Base-by-base conservation (phyloP, 2,888 invertebrate genomes). In the Thumatha senex region DNA sequence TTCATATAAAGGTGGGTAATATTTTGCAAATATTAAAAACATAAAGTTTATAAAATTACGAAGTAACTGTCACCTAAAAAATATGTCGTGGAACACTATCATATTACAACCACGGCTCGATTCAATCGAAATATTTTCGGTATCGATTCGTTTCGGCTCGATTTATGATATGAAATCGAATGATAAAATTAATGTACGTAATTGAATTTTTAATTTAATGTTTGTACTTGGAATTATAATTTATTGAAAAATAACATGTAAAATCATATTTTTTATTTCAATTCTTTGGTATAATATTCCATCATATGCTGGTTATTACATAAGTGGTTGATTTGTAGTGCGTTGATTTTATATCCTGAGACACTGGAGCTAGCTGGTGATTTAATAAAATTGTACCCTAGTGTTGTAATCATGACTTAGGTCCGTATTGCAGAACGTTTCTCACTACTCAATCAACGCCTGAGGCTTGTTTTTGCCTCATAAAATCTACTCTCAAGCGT, bases 161-260 rank as follows among this genome's bases (percentile, higher is more conserved):
- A 86, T 86, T 86, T 86, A 86, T 74, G 76, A 67, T 61, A 69
- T 59, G 71, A 74, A 80, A 72, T 69, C 72, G 68, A 62, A 72
- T 76, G 74, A 77, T 78, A 62, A 73, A 76, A 70, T 67, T 63
- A 63, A 62, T 63, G 58, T 57, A 58, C 62, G 58, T 56, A 52
- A 46, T 55, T 48, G 58, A 73, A 58, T 70, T 70, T 70, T 71
- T 72, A 67, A 75, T 74, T 75, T 72, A 72, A 62, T 65, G 51
- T 64, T 61, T 58, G 45, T 61, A 56, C 56, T 58, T 61, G 57
- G 54, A 63, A 63, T 42, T 49, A 41, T 10, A 12, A 30, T 48
- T 47, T 43, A 51, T 42, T 31, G 7, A 33, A 30, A 12, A 31
- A 29, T 24, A 39, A 18, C 30, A 33, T 1, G 42, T 43, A n/a